These are phyloP conservation scores for Lepidocyrtinus sp. DNA, from an alignment of 2,888 invertebrate species.

Conservation along the genomic window DNA sequence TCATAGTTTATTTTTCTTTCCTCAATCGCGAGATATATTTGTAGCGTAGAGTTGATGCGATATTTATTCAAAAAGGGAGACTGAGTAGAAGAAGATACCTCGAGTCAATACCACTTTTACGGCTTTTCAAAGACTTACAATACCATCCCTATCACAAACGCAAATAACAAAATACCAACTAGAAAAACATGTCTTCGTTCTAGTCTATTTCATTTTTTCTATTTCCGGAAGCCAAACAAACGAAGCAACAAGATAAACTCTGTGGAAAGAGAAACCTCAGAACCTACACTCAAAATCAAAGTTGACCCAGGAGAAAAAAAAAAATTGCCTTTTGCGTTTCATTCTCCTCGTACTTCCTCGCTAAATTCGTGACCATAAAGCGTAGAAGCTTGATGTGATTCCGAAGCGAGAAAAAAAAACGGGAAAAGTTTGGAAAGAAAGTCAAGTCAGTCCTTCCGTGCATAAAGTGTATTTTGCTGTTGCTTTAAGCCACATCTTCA, in stretches of 20 bases:
- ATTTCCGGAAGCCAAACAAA: conserved; percentile 1
- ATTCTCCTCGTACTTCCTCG: not conserved
- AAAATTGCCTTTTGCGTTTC: conserved; percentile 9
- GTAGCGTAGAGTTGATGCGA: not conserved
- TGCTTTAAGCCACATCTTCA: not conserved
- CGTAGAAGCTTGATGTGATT: not conserved
- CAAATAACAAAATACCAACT: conserved; percentile 11
- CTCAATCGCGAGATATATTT: not conserved
- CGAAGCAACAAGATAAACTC: conserved; percentile 29
- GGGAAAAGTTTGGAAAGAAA: not conserved
- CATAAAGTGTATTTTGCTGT: not conserved
- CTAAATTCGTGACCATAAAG: conserved; percentile 7
- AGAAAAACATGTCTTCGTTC: conserved; percentile 14
- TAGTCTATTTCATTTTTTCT: not conserved
- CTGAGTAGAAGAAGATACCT: conserved; percentile 2
- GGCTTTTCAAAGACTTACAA: conserved; percentile 10
- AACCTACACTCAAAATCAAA: conserved; percentile 11
- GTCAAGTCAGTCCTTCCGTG: conserved; percentile 14
- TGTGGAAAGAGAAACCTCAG: not conserved
- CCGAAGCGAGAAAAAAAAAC: not conserved
- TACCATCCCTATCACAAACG: not conserved
- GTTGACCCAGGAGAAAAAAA: conserved; percentile 22
- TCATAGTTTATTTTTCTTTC: conserved; percentile 9
- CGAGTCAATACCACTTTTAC: conserved; percentile 11
- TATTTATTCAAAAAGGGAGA: not conserved